A percentile compares a stretch with the other conserved stretches of the same genome.
phyloP scores from a whole-genome alignment of 2,888 invertebrate species.

The Andrena fulva region DNA sequence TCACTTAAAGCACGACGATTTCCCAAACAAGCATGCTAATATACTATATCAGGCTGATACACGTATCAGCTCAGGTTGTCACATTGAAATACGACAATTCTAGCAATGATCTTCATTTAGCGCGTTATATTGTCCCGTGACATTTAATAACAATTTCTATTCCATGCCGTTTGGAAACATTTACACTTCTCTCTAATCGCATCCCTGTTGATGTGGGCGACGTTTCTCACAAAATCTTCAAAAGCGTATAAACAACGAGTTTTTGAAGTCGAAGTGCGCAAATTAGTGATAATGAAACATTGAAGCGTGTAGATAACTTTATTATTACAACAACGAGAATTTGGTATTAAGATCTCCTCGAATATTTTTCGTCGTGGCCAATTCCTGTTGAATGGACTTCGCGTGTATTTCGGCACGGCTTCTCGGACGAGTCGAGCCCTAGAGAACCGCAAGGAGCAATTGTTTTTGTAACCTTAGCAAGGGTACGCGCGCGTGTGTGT shows the following conservation, averaged over 20 bases:
- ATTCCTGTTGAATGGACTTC: constrained; percentile 27
- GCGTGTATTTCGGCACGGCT: neutral
- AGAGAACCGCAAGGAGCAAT: constrained; percentile 13
- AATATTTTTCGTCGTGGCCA: constrained; percentile 12
- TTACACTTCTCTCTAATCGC: neutral
- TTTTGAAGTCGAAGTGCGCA: neutral
- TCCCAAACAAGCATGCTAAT: neutral
- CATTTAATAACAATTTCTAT: neutral
- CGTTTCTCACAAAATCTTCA: neutral
- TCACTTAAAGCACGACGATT: neutral
- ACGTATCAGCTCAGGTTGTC: neutral
- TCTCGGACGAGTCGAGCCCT: constrained; percentile 26
- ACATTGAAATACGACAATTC: neutral
- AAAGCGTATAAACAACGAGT: neutral
- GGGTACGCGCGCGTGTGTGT: constrained; percentile 53
- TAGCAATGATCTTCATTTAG: neutral
- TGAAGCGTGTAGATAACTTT: neutral
- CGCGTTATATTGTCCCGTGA: neutral
- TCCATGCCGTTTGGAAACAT: neutral
- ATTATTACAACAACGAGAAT: neutral
- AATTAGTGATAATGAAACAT: neutral
- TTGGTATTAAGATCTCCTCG: neutral
- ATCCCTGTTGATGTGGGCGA: neutral
- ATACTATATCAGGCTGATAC: neutral
- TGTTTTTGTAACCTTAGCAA: constrained; percentile 55